Conservation (phyloP, 2,113 vertebrate genomes). For the Hypocryptadius cinnamomeus region DNA sequence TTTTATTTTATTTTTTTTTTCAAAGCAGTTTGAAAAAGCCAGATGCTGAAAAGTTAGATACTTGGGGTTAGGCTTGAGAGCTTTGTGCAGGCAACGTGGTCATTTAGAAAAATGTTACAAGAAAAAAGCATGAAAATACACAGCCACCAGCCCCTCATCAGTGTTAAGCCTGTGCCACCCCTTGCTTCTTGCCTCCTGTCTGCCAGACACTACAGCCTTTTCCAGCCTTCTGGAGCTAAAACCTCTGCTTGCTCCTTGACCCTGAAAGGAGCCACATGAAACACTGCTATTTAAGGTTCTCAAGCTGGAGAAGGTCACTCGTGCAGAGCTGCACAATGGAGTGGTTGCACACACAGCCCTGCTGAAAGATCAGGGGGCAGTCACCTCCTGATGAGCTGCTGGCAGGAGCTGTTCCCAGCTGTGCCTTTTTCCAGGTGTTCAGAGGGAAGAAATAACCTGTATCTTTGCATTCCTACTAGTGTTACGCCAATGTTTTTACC, state of each 20-base stretch:
- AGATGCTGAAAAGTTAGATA: background rate
- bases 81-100: background rate
- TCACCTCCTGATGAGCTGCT: background rate
- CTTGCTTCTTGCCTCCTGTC: background rate
- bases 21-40: background rate
- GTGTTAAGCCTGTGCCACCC: background rate
- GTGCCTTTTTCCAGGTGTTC: background rate
- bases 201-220: background rate
- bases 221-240: background rate
- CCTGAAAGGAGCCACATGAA: background rate
- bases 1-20: background rate
- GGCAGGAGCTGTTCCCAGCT: background rate
- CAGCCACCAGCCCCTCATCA: background rate
- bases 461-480: background rate
- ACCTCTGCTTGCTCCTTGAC: background rate
- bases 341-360: background rate
- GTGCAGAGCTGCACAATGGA: background rate
- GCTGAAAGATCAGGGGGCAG: background rate
- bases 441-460: background rate
- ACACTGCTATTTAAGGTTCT: background rate
- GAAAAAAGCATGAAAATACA: background rate
- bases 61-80: background rate
- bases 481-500: background rate
- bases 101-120: background rate
- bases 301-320: background rate